Evolutionary conservation across 2,113 vertebrate species (phyloP), one percentile per base, ranked within the genome.

Genomic region (Eptatretus burgeri): DNA sequence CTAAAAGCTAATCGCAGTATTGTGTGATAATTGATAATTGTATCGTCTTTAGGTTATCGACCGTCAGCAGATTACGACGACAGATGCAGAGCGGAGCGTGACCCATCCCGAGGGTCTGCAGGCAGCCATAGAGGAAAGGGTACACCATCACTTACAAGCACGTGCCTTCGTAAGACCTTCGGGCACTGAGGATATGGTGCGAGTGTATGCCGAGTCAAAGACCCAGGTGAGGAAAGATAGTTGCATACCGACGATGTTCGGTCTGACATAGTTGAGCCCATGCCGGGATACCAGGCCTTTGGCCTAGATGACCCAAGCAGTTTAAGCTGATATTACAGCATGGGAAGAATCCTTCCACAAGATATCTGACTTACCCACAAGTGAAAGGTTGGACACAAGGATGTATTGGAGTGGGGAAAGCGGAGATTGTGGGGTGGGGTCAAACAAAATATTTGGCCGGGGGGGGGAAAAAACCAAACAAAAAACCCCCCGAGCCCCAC

Each of bases 161-260:
- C 78, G 86, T 41, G 80, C 89, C 0, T 95, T 98, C 12, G 89
- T 93, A 9, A 78, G 91, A n/a, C 87, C 91, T 0, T 98, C 91
- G 1, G 89, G 89, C 13, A 98, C 89, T 0, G 91, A 98, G 71
- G 84, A 98, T 2, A 73, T 93, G 0, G 82, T 95, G 7, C 71
- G 89, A 63, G 76, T 98, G 3, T 98, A 98, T 0, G 78, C 87
- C 2, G 89, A 98, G 71, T 84, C 86, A 7, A 80, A 86, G 68
- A 83, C 82, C 0, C 86, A 91, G 78, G 89, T 94, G 67, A 76
- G 77, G 17, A 65, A 52, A 60, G 50, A 18, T 9, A 49, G 14
- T 50, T 49, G 41, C 41, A 52, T 51, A 17, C 18, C 13, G 5
- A 13, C 19, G 62, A 20, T n/a, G 5, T 1, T 64, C 10, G 49